Evolutionary conservation across 2,888 invertebrate species (phyloP), one percentile per base, ranked within the genome.

Genomic region (Orgyia antiqua): DNA sequence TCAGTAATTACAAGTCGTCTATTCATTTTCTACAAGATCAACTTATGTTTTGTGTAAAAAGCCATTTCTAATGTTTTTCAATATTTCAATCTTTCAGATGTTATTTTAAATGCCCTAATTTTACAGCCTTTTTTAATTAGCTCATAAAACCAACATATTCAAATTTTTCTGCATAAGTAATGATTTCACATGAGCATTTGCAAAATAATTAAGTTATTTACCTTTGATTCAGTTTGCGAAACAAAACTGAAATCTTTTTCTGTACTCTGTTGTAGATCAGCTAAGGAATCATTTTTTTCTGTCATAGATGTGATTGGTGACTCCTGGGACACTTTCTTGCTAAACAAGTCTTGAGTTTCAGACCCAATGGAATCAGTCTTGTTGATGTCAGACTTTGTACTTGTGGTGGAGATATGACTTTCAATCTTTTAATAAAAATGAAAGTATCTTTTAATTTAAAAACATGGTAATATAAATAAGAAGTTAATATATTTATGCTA

Each of bases 141-240:
- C n/a, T n/a, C n/a, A n/a, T n/a, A n/a, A n/a, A n/a, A n/a, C n/a
- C n/a, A n/a, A n/a, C n/a, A n/a, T n/a, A n/a, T n/a, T n/a, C n/a
- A n/a, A n/a, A n/a, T n/a, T n/a, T n/a, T n/a, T n/a, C n/a, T n/a
- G n/a, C n/a, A n/a, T n/a, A n/a, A n/a, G n/a, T n/a, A n/a, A n/a
- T n/a, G n/a, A n/a, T n/a, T n/a, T n/a, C n/a, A n/a, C n/a, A n/a
- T n/a, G n/a, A n/a, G n/a, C n/a, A n/a, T n/a, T n/a, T n/a, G n/a
- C 15, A 15, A 15, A 15, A 6, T 12, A 11, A n/a, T 12, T 17
- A 15, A 9, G n/a, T 9, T 8, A 10, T 10, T 41, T 62, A 84
- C 87, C 73, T 84, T 87, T 9, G 87, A 87, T 56, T 87, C 87
- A 30, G 87, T 84, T 58, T 87, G 86, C 3, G 87, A 87, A 18